Base-by-base conservation (phyloP, 2,113 vertebrate species). In the Salminus brasiliensis region DNA sequence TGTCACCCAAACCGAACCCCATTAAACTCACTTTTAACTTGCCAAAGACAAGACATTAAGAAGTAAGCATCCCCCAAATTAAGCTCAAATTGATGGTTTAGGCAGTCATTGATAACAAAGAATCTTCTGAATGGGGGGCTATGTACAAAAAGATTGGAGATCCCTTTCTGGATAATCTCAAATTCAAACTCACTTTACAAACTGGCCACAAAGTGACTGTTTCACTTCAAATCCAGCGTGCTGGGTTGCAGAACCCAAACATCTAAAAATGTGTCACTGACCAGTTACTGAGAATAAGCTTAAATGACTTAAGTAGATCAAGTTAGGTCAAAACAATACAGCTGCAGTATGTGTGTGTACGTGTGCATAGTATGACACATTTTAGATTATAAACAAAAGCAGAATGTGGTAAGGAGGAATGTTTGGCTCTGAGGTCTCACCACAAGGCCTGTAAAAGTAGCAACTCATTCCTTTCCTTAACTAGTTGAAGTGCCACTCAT, bases 361-460 rank as follows among this genome's bases (percentile, higher is more conserved):
- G 39, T 68, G 15, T 36, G 27, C 32, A 32, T 45, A 65, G 62
- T 21, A 47, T 30, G 47, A 39, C 65, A 30, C 5, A 4, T 34
- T 53, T 76, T 66, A 45, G 32, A 63, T 43, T 25, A 32, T 27
- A 71, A 59, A 83, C 68, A 70, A 79, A 59, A 27, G 66, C 59
- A 49, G 45, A 57, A 72, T 52, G 41, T 78, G 36, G 65, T 55
- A 55, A 69, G 63, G 60, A 72, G 52, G 36, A 52, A 69, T 25
- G 68, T 49, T 72, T 75, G 57, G 27, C 55, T 45, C 59, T 72
- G 59, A 74, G 52, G 36, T 60, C 62, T 66, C 76, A 77, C 78
- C 74, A 59, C 74, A 74, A 69, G 23, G 59, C 69, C 65, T 69
- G 52, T 79, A 82, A 85, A 76, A 82, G 80, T 47, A 23, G 60